Base-by-base conservation (phyloP, 2,797 vertebrate genomes). In the Ispidina picta region DNA sequence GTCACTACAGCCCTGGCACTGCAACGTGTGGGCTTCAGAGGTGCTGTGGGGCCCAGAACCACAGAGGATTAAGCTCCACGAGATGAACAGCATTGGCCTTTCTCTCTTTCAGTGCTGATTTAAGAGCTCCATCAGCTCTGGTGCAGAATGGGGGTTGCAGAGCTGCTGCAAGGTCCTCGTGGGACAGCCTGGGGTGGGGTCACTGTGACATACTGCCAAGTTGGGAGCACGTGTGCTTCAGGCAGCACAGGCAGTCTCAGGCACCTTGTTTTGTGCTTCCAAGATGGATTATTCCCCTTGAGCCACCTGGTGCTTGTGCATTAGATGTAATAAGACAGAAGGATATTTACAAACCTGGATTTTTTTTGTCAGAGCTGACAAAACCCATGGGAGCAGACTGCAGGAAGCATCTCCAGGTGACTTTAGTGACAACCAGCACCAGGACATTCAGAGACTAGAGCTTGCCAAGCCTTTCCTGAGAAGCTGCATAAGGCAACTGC, bases 131-230 rank as follows among this genome's bases (percentile, higher is more conserved):
- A 4, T 41, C 48, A 39, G 44, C 65, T 65, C 15, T 0, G 2
- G 58, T 31, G 78, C 15, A 35, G 65, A 44, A 18, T 0, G 2
- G 18, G 9, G 16, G 8, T 11, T n/a, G 37, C 46, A 29, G 56
- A 56, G 33, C 39, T 69, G 56, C 44, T 1, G 2, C 35, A 35
- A 52, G 16, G 39, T 43, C 35, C 37, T n/a, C 0, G 0, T 9
- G 17, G 69, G 31, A 22, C 43, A 55, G 43, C 35, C 58, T 28
- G 20, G 2, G 9, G 31, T 39, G 26, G 9, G 37, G 33, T n/a
- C 1, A 2, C 29, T 25, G 25, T 23, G 73, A 39, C n/a, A 7
- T 8, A 4, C 7, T 52, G 41, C 70, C 71, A 33, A 1, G 18
- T 12, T 18, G 75, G 48, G 25, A 55, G 29, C 8, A 5, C 0